Base-by-base conservation (phyloP, 2,113 vertebrate species). In the Serilophus lunatus region DNA sequence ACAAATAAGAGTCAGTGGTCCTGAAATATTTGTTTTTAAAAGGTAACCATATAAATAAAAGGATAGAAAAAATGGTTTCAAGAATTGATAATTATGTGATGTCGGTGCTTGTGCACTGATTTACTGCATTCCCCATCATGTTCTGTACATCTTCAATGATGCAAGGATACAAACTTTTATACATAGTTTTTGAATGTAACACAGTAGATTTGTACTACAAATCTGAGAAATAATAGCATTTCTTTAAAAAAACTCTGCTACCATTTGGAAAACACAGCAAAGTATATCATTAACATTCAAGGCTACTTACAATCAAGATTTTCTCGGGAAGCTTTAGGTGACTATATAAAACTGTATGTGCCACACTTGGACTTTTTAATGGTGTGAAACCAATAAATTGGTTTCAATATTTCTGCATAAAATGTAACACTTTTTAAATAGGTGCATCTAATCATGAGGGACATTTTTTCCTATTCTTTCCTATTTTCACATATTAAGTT, bases 321-420 rank as follows among this genome's bases (percentile, higher is more conserved):
- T 77, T 83, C 49, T 94, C 29, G 23, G 23, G 49, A 59, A 69
- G n/a, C 31, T 60, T 86, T 76, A 59, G 50, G n/a, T 89, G 85
- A 91, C 85, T 96, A 90, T 95, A 83, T 91, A 91, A n/a, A n/a
- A n/a, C n/a, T n/a, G n/a, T n/a, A n/a, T n/a, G n/a, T n/a, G n/a
- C n/a, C n/a, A n/a, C n/a, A n/a, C n/a, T n/a, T n/a, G n/a, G n/a
- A n/a, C n/a, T n/a, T n/a, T n/a, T n/a, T n/a, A n/a, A n/a, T n/a
- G n/a, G n/a, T n/a, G n/a, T n/a, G n/a, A n/a, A n/a, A n/a, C n/a
- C n/a, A n/a, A n/a, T n/a, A 42, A 42, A 42, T 93, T 83, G 69
- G 26, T 80, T 88, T 85, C 91, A 93, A 96, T 87, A 96, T 92
- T 93, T 95, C 68, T 88, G 70, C 71, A 72, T 84, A 89, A 94